Conservation (phyloP, 1,140 invertebrate species). For the Cherax destructor region DNA sequence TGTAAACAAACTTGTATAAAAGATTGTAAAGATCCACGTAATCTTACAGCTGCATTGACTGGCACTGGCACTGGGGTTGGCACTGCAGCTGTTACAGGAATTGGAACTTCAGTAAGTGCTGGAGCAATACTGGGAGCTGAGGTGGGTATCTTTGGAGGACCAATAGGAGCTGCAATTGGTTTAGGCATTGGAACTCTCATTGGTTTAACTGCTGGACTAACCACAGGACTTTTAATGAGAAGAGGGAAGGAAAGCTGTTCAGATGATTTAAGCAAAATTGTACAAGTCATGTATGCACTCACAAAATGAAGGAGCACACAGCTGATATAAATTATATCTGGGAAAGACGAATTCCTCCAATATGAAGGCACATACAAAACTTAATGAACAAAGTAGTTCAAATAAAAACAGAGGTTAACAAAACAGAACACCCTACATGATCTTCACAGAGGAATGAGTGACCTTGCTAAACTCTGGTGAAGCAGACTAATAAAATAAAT, state of each 20-base stretch:
- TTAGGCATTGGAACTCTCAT: constrained; percentile 22
- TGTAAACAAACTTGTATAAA: constrained; percentile 41
- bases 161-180: constrained; percentile 22
- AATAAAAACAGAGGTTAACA: background rate
- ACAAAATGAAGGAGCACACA: background rate
- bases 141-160: constrained; percentile 24
- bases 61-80: background rate
- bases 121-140: constrained; percentile 30
- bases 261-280: background rate
- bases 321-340: background rate
- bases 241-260: background rate
- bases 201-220: background rate
- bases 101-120: constrained; percentile 32
- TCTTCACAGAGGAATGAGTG: background rate
- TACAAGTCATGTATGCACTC: background rate
- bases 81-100: constrained; percentile 16
- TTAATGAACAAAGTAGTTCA: background rate
- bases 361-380: background rate
- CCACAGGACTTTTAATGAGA: background rate
- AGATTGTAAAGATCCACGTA: constrained; percentile 1
- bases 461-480: background rate
- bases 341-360: background rate
- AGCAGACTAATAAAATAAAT: background rate
- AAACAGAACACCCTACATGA: background rate
- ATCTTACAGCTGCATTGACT: background rate